A percentile compares a stretch with the other conserved stretches of the same genome.
Conservation (phyloP, 2,888 invertebrate species). For the Lochmaea crataegi region DNA sequence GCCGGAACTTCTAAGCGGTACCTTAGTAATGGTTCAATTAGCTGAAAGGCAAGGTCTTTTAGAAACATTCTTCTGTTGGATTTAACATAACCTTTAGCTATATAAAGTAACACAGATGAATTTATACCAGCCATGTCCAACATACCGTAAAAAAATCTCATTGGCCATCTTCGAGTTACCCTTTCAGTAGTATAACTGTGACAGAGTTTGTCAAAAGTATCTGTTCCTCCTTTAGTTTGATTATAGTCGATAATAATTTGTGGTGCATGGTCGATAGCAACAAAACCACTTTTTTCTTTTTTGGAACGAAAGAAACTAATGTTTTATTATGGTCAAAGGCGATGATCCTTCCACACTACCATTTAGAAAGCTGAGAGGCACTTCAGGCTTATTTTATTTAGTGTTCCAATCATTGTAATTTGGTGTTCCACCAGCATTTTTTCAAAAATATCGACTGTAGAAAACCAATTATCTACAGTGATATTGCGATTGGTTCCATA, state of each 20-base stretch:
- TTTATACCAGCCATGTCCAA: slow-evolving; percentile 44
- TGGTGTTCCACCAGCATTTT: slow-evolving; percentile 39
- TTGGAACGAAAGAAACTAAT: slow-evolving; percentile 32
- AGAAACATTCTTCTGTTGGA: too few species aligned
- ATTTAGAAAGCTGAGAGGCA: slow-evolving; percentile 45
- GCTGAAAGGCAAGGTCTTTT: too few species aligned
- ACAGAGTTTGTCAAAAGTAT: slow-evolving; percentile 37
- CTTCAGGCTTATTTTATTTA: slow-evolving; percentile 37
- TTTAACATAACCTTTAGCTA: background rate
- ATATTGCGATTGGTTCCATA: slow-evolving; percentile 27
- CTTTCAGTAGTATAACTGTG: slow-evolving; percentile 48
- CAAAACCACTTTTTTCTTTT: too few species aligned
- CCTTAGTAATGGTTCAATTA: too few species aligned
- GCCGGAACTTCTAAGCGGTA: too few species aligned
- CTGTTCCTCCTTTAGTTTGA: slow-evolving; percentile 34
- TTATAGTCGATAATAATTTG: slow-evolving; percentile 34
- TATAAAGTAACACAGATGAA: background rate
- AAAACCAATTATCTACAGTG: slow-evolving; percentile 43
- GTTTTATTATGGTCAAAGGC: slow-evolving; percentile 43
- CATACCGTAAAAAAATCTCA: slow-evolving; percentile 49
- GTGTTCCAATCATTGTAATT: slow-evolving; percentile 29
- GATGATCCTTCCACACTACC: too few species aligned
- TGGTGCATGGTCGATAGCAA: slow-evolving; percentile 35
- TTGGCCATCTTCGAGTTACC: slow-evolving; percentile 47
- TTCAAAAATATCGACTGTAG: slow-evolving; percentile 38